A percentile compares a stretch with the other conserved stretches of the same genome.
Evolutionary conservation across 1,140 invertebrate species (phyloP).

Genomic region (Drosophila hydei): DNA sequence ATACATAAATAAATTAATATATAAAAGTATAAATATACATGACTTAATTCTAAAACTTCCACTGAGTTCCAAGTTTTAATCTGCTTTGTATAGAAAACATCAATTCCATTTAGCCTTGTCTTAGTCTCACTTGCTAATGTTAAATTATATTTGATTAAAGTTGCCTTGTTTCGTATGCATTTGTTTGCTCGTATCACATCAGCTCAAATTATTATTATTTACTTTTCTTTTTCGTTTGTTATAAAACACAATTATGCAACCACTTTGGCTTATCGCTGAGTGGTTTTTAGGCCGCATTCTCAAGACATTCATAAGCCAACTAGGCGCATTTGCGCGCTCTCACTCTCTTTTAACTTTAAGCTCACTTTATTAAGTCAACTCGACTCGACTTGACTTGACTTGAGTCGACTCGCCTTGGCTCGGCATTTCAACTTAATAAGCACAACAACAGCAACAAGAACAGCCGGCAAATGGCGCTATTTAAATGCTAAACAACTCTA

Average conservation of each 20-base stretch:
- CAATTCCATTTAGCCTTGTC: too few relatives aligned
- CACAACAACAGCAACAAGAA: slow-evolving; percentile 31
- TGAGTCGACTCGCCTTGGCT: slow-evolving; percentile 54
- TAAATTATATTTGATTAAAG: not conserved
- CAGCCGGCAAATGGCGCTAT: slow-evolving; percentile 71
- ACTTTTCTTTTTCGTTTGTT: not conserved
- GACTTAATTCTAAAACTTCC: too few relatives aligned
- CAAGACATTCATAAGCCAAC: slow-evolving; percentile 36
- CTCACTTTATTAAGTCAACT: slow-evolving; percentile 72
- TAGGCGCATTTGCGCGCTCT: slow-evolving; percentile 43
- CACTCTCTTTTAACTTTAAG: slow-evolving; percentile 46
- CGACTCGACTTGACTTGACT: slow-evolving; percentile 21
- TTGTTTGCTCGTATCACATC: slow-evolving; percentile 9
- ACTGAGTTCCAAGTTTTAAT: too few relatives aligned
- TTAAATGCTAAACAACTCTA: slow-evolving; percentile 82
- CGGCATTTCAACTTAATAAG: slow-evolving; percentile 76
- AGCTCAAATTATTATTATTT: slow-evolving; percentile 9
- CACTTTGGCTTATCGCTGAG: slow-evolving; percentile 52
- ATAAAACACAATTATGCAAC: slow-evolving; percentile 39
- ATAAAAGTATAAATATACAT: too few relatives aligned
- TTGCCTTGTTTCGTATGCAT: not conserved
- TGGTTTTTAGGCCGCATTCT: slow-evolving; percentile 57
- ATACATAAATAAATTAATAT: too few relatives aligned
- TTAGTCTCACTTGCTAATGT: too few relatives aligned
- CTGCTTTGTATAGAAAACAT: too few relatives aligned